Evolutionary conservation across 2,113 vertebrate species (phyloP).

Genomic region (Nothoprocta pentlandii): DNA sequence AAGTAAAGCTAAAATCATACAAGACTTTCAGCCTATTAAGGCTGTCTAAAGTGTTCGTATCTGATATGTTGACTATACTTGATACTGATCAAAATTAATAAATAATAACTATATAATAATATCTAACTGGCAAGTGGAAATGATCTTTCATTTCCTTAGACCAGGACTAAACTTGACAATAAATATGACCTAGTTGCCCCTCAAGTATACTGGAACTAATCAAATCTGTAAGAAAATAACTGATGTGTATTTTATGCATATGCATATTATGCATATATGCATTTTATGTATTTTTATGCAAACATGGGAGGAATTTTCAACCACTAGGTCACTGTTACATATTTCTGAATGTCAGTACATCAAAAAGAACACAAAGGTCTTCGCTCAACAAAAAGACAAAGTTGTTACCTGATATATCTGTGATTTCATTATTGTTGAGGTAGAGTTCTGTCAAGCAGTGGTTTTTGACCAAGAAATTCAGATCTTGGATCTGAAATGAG

Average conservation of each 20-base stretch:
- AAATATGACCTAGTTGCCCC: background rate
- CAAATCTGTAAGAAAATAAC: background rate
- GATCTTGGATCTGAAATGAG: constrained; percentile 80
- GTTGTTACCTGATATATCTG: constrained; percentile 79
- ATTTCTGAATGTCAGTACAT: background rate
- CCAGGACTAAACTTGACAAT: background rate
- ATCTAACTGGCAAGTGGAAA: background rate
- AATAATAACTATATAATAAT: background rate
- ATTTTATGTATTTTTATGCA: background rate
- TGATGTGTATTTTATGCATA: background rate
- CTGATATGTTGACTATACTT: background rate
- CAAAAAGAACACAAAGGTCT: background rate
- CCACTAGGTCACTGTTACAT: background rate
- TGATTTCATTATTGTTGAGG: constrained; percentile 81
- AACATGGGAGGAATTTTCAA: background rate
- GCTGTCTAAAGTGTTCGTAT: background rate
- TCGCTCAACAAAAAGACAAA: background rate
- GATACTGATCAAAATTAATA: background rate
- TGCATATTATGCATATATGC: too few relatives aligned
- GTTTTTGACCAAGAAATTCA: constrained; percentile 78
- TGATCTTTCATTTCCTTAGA: background rate
- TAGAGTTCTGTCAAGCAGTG: constrained; percentile 82
- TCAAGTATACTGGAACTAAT: background rate
- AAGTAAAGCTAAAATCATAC: background rate
- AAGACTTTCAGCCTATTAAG: background rate